phyloP scores from a whole-genome alignment of 2,888 invertebrate genomes.

The Pyralis farinalis region DNA sequence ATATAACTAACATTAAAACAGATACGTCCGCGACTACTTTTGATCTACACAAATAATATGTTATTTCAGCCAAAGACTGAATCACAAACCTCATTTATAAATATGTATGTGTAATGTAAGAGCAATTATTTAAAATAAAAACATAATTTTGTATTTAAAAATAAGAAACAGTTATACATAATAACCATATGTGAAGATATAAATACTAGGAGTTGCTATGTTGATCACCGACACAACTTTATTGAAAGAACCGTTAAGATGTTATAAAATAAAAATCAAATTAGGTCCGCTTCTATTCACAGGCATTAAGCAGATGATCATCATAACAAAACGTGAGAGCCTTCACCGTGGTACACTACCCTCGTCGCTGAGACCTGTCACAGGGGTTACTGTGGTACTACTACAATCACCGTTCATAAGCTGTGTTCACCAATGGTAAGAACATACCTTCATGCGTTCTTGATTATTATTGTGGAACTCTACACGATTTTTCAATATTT shows the following conservation, averaged over 20 bases:
- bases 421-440: background rate
- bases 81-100: constrained; percentile 34
- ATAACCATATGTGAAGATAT: constrained; percentile 52
- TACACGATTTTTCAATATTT: constrained; percentile 1
- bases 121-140: constrained; percentile 47
- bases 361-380: background rate
- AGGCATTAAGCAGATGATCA: constrained; percentile 43
- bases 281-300: constrained; percentile 23
- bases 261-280: constrained; percentile 17
- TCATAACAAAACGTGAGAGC: constrained; percentile 56
- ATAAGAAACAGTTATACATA: constrained; percentile 52
- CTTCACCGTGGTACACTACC: constrained; percentile 39
- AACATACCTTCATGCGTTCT: background rate
- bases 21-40: constrained; percentile 37
- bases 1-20: constrained; percentile 46
- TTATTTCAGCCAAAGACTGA: constrained; percentile 34
- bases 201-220: constrained; percentile 39
- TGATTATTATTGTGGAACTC: constrained; percentile 1
- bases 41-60: constrained; percentile 42
- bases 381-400: background rate
- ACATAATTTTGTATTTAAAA: constrained; percentile 50
- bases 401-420: constrained; percentile 1
- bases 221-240: constrained; percentile 30
- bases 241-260: constrained; percentile 14
- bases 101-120: constrained; percentile 36